Evolutionary conservation across 2,797 vertebrate genomes (phyloP), one percentile per base, ranked within the genome.

Genomic region (Natrix natrix): DNA sequence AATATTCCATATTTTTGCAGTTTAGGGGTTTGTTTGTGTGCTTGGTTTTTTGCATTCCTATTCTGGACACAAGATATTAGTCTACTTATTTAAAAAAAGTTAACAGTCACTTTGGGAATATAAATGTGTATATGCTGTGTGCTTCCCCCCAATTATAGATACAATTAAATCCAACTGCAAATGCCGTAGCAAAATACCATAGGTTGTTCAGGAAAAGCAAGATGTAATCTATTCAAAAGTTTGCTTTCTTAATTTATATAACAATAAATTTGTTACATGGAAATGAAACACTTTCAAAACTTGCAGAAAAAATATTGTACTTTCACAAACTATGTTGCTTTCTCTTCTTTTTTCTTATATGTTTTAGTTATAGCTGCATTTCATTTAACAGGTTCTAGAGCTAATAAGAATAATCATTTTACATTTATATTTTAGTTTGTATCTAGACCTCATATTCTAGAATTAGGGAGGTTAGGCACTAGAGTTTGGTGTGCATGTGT

Each of bases 61-160:
- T 0, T 6, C 14, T 93, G 43, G 59, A 93, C 37, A 93, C 37
- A 91, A 94, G 57, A 91, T 74, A 17, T 48, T 91, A 94, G 94
- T 95, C 93, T 88, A 94, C 95, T 92, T 88, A 43, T 96, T 96
- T 95, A 92, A 91, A 93, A 93, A 94, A 93, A 95, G 7, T 66
- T 94, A 91, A 94, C 37, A 57, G 14, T 86, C 94, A 87, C 78
- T 90, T 94, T 95, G 93, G 96, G 93, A 55, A 93, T 94, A 93
- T 96, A 95, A 96, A 91, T 92, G 91, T 74, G 43, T 26, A 8
- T 87, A 88, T 89, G 95, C 26, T 91, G 74, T 20, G 74, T 94
- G 28, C 57, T 96, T 90, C 94, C 92, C 91, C 95, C 93, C 94
- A 95, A 74, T 96, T 95, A 94, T 94, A 91, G 95, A 52, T 95